Conservation (phyloP, 2,888 invertebrate species). For the Philonicus albiceps region DNA sequence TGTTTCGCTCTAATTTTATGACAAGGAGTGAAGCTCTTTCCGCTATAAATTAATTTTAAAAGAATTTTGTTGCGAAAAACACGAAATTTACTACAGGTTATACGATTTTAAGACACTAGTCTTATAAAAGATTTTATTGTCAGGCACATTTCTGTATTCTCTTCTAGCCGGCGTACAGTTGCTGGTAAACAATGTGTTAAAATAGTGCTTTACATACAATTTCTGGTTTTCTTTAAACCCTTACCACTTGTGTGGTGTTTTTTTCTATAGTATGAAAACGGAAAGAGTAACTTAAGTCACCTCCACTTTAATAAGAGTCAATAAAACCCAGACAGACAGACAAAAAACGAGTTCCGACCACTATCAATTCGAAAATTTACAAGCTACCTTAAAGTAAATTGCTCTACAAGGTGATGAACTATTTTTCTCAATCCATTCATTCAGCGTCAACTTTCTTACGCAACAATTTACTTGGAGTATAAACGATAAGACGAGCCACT, state of each 20-base stretch:
- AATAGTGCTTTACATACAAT: too few relatives aligned
- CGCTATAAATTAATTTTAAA: background rate
- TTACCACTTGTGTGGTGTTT: too few relatives aligned
- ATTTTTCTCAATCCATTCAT: background rate
- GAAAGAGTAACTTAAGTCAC: background rate
- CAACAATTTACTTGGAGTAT: background rate
- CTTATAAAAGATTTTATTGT: background rate
- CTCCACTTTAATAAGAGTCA: background rate
- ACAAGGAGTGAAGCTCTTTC: background rate
- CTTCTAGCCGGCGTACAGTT: too few relatives aligned
- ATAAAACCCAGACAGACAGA: background rate
- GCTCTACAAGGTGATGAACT: slow-evolving; percentile 24
- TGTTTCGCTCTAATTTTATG: background rate
- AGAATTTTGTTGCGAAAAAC: background rate
- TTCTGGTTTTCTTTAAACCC: too few relatives aligned
- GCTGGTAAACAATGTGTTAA: too few relatives aligned
- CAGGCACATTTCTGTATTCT: too few relatives aligned
- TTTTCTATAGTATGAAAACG: too few relatives aligned
- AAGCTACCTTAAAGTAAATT: background rate
- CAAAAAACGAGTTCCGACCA: background rate
- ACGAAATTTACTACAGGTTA: background rate
- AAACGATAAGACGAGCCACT: background rate
- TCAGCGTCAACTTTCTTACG: background rate
- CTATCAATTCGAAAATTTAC: background rate
- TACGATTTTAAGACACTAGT: too few relatives aligned